These are phyloP conservation scores for Drosophila insularis DNA, from an alignment of 1,140 invertebrate species.

Conservation along the genomic window DNA sequence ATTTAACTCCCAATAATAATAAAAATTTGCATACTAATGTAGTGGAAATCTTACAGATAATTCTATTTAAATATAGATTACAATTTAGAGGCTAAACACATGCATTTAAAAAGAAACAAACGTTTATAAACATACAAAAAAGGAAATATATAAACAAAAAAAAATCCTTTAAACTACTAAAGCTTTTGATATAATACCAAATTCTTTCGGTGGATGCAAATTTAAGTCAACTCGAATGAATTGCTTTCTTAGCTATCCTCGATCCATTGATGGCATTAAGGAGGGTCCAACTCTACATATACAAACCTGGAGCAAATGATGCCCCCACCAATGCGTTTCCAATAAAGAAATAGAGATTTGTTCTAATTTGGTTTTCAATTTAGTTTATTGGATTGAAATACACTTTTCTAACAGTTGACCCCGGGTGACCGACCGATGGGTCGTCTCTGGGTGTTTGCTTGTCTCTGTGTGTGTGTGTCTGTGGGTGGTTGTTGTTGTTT, in stretches of 20 bases:
- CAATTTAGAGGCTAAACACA: slow-evolving; percentile 34
- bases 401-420: slow-evolving; percentile 35
- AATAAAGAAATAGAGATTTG: neutral
- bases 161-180: neutral
- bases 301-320: too few species aligned
- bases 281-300: too few species aligned
- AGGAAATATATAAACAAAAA: slow-evolving; percentile 22
- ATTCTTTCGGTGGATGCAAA: too few species aligned
- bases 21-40: slow-evolving; percentile 51
- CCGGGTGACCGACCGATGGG: slow-evolving; percentile 12
- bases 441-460: slow-evolving; percentile 10
- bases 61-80: slow-evolving; percentile 33
- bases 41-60: slow-evolving; percentile 39
- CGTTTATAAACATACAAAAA: neutral
- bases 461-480: slow-evolving; percentile 6
- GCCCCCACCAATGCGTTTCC: too few species aligned
- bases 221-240: too few species aligned
- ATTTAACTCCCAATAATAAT: slow-evolving; percentile 1
- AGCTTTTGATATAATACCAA: too few species aligned
- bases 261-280: too few species aligned
- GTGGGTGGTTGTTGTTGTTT: neutral
- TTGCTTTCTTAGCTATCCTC: too few species aligned
- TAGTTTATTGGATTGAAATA: slow-evolving; percentile 44
- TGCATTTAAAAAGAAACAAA: slow-evolving; percentile 17
- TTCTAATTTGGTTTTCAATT: slow-evolving; percentile 24